Conservation (phyloP, 2,888 invertebrate species). For the Fissipunctia ypsillon region DNA sequence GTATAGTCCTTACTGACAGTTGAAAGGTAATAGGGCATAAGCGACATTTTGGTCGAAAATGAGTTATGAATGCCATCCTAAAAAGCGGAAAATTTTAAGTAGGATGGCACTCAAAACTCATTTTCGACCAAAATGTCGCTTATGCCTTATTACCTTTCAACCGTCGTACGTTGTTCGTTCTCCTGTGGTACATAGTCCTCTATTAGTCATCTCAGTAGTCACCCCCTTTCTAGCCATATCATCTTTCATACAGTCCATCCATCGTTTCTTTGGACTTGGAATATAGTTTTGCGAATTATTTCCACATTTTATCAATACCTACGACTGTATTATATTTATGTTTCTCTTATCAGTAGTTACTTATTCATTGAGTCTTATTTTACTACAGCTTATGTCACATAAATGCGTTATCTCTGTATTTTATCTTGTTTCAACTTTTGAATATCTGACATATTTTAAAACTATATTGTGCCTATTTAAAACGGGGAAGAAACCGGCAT, state of each 20-base stretch:
- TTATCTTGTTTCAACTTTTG: conserved; percentile 34
- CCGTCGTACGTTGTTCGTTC: too few species aligned
- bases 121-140: too few species aligned
- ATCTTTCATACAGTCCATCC: neutral
- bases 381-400: conserved; percentile 41
- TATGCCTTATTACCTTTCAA: too few species aligned
- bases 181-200: too few species aligned
- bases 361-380: conserved; percentile 39
- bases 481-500: neutral
- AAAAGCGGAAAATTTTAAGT: too few species aligned
- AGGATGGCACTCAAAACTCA: too few species aligned
- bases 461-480: neutral
- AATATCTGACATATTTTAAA: conserved; percentile 7
- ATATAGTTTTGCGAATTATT: conserved; percentile 6
- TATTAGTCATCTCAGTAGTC: too few species aligned
- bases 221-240: too few species aligned
- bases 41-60: too few species aligned
- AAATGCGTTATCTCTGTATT: conserved; percentile 29
- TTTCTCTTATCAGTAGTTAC: conserved; percentile 21
- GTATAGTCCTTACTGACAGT: too few species aligned
- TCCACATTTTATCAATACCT: conserved; percentile 8
- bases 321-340: neutral
- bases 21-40: too few species aligned
- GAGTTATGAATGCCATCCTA: too few species aligned
- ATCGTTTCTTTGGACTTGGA: neutral